These are phyloP conservation scores for Nomada goodeniana DNA, from an alignment of 2,888 invertebrate genomes.

Conservation along the genomic window DNA sequence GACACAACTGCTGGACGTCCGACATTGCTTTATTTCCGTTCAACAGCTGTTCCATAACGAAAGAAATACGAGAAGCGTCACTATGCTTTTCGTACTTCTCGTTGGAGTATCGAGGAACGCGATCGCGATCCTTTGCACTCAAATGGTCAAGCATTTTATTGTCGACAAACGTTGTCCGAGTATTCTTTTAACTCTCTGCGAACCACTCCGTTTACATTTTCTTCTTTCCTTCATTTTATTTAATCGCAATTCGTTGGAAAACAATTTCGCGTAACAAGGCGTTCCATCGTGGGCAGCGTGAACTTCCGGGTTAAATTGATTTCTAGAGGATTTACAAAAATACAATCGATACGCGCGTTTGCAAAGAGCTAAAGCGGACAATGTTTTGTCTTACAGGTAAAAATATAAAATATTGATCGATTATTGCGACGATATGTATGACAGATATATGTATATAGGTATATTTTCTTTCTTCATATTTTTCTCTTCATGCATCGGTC, in stretches of 20 bases:
- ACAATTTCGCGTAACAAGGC: conserved; percentile 7
- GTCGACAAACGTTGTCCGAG: conserved; percentile 37
- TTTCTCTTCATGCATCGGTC: conserved; percentile 1
- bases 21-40: conserved; percentile 11
- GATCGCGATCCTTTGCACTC: conserved; percentile 34
- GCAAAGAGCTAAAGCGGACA: conserved; percentile 48
- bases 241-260: conserved; percentile 37
- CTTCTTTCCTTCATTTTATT: neutral
- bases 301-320: conserved; percentile 23
- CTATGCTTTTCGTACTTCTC: conserved; percentile 31
- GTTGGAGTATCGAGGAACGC: conserved; percentile 31
- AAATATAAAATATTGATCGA: conserved; percentile 43
- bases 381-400: conserved; percentile 40
- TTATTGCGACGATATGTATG: conserved; percentile 52
- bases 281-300: conserved; percentile 24
- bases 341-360: conserved; percentile 39
- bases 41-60: conserved; percentile 28
- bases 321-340: conserved; percentile 40
- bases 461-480: conserved; percentile 5
- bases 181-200: conserved; percentile 38
- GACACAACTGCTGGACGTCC: conserved; percentile 36
- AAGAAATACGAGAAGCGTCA: conserved; percentile 28
- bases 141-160: conserved; percentile 38
- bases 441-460: conserved; percentile 15
- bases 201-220: neutral